phyloP scores from a whole-genome alignment of 2,888 invertebrate genomes.

The Osedax frankpressi region DNA sequence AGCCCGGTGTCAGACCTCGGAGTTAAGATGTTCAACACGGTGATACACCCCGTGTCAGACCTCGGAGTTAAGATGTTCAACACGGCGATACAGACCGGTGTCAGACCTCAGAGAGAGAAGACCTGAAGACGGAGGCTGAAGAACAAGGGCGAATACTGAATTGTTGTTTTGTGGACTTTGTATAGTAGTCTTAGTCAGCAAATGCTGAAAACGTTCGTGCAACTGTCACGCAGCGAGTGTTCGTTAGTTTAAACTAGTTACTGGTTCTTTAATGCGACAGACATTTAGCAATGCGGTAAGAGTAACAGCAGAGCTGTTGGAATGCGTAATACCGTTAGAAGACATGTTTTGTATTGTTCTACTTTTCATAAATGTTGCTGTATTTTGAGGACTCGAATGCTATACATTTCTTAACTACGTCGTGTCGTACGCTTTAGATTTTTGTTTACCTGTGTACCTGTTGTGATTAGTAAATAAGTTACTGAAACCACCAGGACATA shows the following conservation, averaged over 20 bases:
- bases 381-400: background rate
- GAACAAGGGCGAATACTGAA: background rate
- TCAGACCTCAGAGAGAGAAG: background rate
- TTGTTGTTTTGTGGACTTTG: constrained; percentile 1
- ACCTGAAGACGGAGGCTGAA: background rate
- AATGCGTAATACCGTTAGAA: background rate
- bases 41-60: no score
- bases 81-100: background rate
- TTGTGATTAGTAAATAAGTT: constrained; percentile 3
- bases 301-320: constrained; percentile 3
- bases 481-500: background rate
- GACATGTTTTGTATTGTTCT: background rate
- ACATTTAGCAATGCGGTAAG: background rate
- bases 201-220: background rate
- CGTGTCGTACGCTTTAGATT: no score
- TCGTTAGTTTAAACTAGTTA: background rate
- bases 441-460: no score
- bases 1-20: background rate
- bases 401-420: background rate
- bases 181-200: background rate
- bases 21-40: no score
- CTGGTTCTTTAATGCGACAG: constrained; percentile 3
- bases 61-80: constrained; percentile 4
- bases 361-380: background rate
- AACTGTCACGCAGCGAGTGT: background rate